These are phyloP conservation scores for Drosophila stalkeri DNA, from an alignment of 2,888 invertebrate genomes.

Conservation along the genomic window DNA sequence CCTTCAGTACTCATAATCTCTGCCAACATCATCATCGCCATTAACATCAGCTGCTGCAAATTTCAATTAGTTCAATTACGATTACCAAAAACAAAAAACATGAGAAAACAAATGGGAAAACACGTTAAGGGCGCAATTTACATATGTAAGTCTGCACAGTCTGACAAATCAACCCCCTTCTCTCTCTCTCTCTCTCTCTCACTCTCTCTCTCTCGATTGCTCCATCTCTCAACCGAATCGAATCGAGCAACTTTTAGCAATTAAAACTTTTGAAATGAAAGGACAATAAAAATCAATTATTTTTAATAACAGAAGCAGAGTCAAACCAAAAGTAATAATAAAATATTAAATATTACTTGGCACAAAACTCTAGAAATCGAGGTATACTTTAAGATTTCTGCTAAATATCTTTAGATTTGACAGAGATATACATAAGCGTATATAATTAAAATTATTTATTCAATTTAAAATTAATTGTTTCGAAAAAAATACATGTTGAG, in stretches of 20 bases:
- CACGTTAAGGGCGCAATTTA: conserved; percentile 28
- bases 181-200: not conserved
- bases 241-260: conserved; percentile 58
- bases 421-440: too few relatives aligned
- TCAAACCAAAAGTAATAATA: not conserved
- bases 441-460: too few relatives aligned
- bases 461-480: too few relatives aligned
- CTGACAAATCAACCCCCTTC: conserved; percentile 45
- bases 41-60: conserved; percentile 13
- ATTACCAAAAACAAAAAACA: conserved; percentile 20
- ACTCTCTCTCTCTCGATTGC: not conserved
- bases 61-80: conserved; percentile 75
- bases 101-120: not conserved
- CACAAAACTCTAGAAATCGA: not conserved
- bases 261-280: conserved; percentile 69
- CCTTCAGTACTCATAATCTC: conserved; percentile 17
- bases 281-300: conserved; percentile 81
- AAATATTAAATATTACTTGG: not conserved
- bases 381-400: too few relatives aligned
- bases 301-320: conserved; percentile 57
- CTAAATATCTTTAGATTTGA: too few relatives aligned
- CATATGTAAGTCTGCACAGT: conserved; percentile 15
- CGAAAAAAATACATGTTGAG: too few relatives aligned
- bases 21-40: conserved; percentile 1
- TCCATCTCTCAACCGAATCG: conserved; percentile 25